Evolutionary conservation across 2,888 invertebrate species (phyloP).

Genomic region (Heteropelma amictum): DNA sequence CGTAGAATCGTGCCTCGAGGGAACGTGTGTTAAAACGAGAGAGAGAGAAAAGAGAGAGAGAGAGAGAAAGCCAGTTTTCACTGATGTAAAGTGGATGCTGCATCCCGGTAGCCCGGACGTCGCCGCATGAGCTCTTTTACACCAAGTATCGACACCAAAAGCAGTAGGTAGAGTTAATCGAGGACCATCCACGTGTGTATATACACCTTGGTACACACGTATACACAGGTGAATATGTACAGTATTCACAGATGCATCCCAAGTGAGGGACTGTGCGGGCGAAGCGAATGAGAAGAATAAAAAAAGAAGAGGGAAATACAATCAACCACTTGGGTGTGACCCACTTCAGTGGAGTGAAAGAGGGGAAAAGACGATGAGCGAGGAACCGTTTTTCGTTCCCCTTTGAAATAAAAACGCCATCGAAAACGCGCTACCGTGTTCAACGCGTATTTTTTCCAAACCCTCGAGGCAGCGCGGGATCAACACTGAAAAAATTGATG

Average conservation of each 20-base stretch:
- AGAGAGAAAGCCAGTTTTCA: conserved; percentile 35
- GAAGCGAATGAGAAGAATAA: conserved; percentile 51
- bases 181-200: neutral
- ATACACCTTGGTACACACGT: neutral
- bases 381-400: conserved; percentile 47
- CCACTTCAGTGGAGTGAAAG: conserved; percentile 68
- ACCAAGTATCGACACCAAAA: neutral
- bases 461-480: conserved; percentile 51
- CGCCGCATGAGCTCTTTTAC: conserved; percentile 21
- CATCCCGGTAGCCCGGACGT: conserved; percentile 28
- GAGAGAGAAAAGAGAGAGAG: conserved; percentile 19
- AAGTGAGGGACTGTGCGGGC: conserved; percentile 1
- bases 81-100: conserved; percentile 4
- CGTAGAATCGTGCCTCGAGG: no score
- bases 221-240: conserved; percentile 2
- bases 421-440: conserved; percentile 35
- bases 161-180: conserved; percentile 23
- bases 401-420: conserved; percentile 29
- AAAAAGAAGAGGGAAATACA: conserved; percentile 53
- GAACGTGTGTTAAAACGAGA: no score
- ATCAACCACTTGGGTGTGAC: conserved; percentile 72
- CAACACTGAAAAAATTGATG: conserved; percentile 2
- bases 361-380: neutral
- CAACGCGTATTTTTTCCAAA: conserved; percentile 49
- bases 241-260: conserved; percentile 9